Percentiles rank a stretch among this genome's conserved stretches.
phyloP scores from a whole-genome alignment of 2,888 invertebrate species.

The Protula sp. region DNA sequence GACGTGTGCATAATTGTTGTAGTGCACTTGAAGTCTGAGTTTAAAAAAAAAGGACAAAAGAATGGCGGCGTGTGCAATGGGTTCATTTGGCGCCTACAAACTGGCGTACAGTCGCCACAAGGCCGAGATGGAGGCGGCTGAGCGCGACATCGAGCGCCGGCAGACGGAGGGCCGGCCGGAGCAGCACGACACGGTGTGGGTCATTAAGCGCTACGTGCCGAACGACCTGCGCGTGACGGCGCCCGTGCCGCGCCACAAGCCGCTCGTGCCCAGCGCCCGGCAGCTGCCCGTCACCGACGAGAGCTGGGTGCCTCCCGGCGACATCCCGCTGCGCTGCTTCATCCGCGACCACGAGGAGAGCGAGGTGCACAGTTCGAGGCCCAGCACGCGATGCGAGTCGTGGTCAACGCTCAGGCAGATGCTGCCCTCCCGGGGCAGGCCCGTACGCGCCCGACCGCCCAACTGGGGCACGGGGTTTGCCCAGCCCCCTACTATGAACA shows the following conservation, averaged over 20 bases:
- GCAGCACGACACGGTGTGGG: constrained; percentile 34
- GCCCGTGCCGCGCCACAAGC: constrained; percentile 43
- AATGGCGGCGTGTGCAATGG: constrained; percentile 9
- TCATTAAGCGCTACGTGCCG: constrained; percentile 41
- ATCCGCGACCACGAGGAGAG: constrained; percentile 23
- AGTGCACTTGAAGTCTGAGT: no score
- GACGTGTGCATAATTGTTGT: no score
- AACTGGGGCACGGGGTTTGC: constrained; percentile 41
- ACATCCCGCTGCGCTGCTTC: constrained; percentile 31
- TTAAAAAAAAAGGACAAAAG: no score
- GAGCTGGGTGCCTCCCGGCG: constrained; percentile 32
- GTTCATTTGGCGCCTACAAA: constrained; percentile 8
- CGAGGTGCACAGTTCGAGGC: constrained; percentile 8
- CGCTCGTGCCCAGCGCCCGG: constrained; percentile 25
- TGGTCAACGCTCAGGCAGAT: constrained; percentile 47
- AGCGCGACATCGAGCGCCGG: not conserved
- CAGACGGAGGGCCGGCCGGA: not conserved
- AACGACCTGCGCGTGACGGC: constrained; percentile 41
- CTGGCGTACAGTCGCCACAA: constrained; percentile 5
- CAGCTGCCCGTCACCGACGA: constrained; percentile 27
- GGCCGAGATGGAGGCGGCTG: not conserved
- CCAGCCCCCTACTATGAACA: constrained; percentile 23
- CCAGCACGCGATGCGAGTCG: constrained; percentile 32
- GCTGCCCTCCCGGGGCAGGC: constrained; percentile 37
- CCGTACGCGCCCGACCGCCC: constrained; percentile 25